A percentile compares a stretch with the other conserved stretches of the same genome.
These are phyloP conservation scores for Oxyruncus cristatus DNA, from an alignment of 2,113 vertebrate genomes.

Conservation along the genomic window DNA sequence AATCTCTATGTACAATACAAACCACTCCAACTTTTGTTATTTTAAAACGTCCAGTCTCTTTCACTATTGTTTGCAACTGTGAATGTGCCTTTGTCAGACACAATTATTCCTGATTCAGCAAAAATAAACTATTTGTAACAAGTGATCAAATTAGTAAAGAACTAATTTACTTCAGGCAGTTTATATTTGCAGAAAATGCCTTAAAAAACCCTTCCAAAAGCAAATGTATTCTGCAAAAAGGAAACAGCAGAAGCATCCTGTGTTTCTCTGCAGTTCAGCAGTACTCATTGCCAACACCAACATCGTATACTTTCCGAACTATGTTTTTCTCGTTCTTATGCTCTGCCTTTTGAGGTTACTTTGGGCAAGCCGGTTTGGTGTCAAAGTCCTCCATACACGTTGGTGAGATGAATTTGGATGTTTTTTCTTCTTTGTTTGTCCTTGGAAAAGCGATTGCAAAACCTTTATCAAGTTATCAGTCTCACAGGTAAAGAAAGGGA, in stretches of 20 bases:
- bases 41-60: neutral
- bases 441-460: conserved; percentile 43
- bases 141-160: conserved; percentile 31
- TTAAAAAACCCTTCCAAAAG: conserved; percentile 64
- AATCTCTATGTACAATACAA: neutral
- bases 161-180: conserved; percentile 33
- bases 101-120: conserved; percentile 53
- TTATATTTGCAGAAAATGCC: conserved; percentile 63
- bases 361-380: conserved; percentile 30
- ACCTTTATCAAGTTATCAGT: conserved; percentile 20
- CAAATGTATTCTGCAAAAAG: conserved; percentile 64
- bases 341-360: conserved; percentile 54
- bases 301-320: conserved; percentile 65
- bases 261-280: conserved; percentile 76
- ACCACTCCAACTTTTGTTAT: neutral
- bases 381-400: conserved; percentile 52
- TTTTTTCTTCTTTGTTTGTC: conserved; percentile 54
- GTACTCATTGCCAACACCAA: conserved; percentile 73
- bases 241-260: conserved; percentile 75
- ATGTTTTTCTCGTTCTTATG: conserved; percentile 69
- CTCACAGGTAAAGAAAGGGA: conserved; percentile 23
- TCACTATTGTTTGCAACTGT: conserved; percentile 21
- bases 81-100: neutral
- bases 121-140: conserved; percentile 44
- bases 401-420: conserved; percentile 38